Conservation (phyloP, 2,888 invertebrate species). For the Acronicta psi region DNA sequence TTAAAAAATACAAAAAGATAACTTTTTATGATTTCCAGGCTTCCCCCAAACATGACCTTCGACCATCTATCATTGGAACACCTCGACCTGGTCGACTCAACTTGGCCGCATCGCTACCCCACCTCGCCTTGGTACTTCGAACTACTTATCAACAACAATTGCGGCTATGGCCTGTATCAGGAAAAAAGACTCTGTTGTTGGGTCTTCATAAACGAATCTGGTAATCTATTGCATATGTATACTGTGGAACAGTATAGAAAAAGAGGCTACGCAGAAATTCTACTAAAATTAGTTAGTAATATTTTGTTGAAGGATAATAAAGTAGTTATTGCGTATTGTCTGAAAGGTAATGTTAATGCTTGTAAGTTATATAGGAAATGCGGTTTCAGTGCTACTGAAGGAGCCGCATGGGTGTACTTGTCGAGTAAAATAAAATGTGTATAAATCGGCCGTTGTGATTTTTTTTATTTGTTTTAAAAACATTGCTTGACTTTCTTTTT, state of each 20-base stretch:
- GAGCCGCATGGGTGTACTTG: constrained; percentile 61
- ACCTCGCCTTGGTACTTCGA: constrained; percentile 65
- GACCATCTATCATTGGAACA: constrained; percentile 61
- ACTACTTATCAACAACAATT: constrained; percentile 65
- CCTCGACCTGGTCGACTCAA: constrained; percentile 61
- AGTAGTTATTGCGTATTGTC: constrained; percentile 65
- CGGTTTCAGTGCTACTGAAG: constrained; percentile 56
- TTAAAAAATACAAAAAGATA: no score
- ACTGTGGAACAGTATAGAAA: constrained; percentile 70
- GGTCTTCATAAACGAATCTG: constrained; percentile 70
- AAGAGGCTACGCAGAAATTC: constrained; percentile 70
- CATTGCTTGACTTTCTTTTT: not conserved
- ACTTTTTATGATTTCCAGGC: constrained; percentile 53
- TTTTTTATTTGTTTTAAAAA: not conserved
- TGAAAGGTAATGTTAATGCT: constrained; percentile 64
- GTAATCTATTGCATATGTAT: constrained; percentile 70
- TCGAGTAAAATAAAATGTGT: constrained; percentile 23
- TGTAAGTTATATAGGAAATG: constrained; percentile 68
- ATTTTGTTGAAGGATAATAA: constrained; percentile 60
- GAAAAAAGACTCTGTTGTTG: constrained; percentile 64
- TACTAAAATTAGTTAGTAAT: constrained; percentile 69
- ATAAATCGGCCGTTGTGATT: not conserved
- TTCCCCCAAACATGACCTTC: constrained; percentile 59
- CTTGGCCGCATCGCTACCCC: constrained; percentile 70
- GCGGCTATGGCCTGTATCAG: constrained; percentile 68